Base-by-base conservation (phyloP, 2,113 vertebrate genomes). In the Morone saxatilis region DNA sequence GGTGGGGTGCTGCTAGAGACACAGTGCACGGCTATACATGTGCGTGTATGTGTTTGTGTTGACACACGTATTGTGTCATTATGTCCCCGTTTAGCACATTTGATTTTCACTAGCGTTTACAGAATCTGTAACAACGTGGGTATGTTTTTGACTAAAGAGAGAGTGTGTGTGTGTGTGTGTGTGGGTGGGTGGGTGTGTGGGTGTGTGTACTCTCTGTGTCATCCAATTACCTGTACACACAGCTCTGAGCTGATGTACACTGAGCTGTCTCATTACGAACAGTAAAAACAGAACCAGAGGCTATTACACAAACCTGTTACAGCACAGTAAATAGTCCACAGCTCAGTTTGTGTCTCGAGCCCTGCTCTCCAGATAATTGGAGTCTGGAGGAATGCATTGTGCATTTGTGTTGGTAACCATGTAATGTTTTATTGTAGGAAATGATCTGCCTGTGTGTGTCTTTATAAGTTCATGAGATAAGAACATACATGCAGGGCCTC, bases 221-320 rank as follows among this genome's bases (percentile, higher is more conserved):
- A 86, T 83, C 79, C 84, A 92, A 89, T 89, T 92, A 91, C 82
- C 80, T 82, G 65, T 1, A 73, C 78, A 78, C 81, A 57, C 83
- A 78, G 71, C 80, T 82, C 71, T 25, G 56, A 65, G 77, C 71
- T 78, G 83, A 77, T 88, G 79, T 72, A 81, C 72, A 48, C 80
- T 51, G 75, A 87, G 85, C 77, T 50, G 45, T 84, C 88, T 93
- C 88, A 91, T 91, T 88, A 91, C 76, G 65, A 89, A 75, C 83
- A 81, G 83, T 83, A 74, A 87, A 51, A 91, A 87, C 80, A 87
- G 57, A 84, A 78, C 38, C 75, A 85, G 81, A 70, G 71, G 83
- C 85, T 41, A 78, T 89, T 86, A 87, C 70, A 80, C 20, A 1
- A 70, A 31, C 20, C 81, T 62, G 84, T 80, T 78, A 78, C 60